Base-by-base conservation (phyloP, 2,113 vertebrate species). In the Bufo bufo region DNA sequence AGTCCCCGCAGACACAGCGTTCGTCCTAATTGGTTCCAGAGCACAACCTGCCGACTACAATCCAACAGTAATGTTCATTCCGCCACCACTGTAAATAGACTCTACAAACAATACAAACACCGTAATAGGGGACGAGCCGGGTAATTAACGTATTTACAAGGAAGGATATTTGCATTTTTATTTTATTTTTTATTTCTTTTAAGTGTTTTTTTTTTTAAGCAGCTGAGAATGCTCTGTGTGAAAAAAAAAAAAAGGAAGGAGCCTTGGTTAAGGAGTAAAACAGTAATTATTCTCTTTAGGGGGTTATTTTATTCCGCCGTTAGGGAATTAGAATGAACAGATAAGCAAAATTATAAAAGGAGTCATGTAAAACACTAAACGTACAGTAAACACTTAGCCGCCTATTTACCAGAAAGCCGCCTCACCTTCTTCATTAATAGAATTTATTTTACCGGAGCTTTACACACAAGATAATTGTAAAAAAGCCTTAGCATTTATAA, bases 101-200 rank as follows among this genome's bases (percentile, higher is more conserved):
- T 96, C 96, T 97, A 95, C 95, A 96, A 97, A 96, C 96, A 97
- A 97, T 96, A 96, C 96, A 96, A 96, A 97, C 96, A 96, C 90
- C 94, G 96, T 96, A 99, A 99, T 98, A 97, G 96, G 96, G 95
- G 95, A 95, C 96, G 96, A 96, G 97, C 95, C 96, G 94, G 93
- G 97, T 97, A 99, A 99, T 99, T 99, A 99, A 96, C 95, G 95
- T 95, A 96, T 96, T 97, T 98, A 97, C 97, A 98, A 97, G 97
- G 95, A 94, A 96, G 96, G 97, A 97, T 96, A 98, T 99, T 99
- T 99, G 97, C 97, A 99, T 98, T 97, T 97, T 97, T 96, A 97
- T 94, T 95, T 33, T 33, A 33, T 33, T 71, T 83, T 82, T 84
- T 75, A 75, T 23, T 50, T 75, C 43, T 47, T 52, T 69, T 69